Percentiles rank a stretch among this genome's conserved stretches.
Evolutionary conservation across 2,797 vertebrate genomes (phyloP).

Genomic region (Acanthurus tractus): DNA sequence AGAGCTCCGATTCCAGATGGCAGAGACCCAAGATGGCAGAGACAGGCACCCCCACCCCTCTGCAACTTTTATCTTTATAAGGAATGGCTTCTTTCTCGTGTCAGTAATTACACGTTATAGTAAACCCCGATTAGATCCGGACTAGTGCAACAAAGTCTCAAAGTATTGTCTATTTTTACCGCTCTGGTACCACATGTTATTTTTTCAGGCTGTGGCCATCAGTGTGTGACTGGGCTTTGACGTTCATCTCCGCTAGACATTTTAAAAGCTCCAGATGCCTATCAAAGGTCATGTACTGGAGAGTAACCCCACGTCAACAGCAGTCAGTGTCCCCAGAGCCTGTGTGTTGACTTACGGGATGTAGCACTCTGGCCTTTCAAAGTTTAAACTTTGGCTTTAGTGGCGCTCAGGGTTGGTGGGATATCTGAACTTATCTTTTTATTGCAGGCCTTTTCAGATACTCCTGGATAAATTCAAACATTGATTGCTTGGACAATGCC

Average conservation of each 20-base stretch:
- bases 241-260: conserved; percentile 59
- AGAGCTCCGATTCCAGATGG: conserved; percentile 72
- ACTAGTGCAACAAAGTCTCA: conserved; percentile 41
- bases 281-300: conserved; percentile 74
- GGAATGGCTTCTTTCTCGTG: conserved; percentile 58
- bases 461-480: conserved; percentile 27
- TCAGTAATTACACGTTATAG: conserved; percentile 53
- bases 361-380: conserved; percentile 62
- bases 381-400: conserved; percentile 60
- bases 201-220: conserved; percentile 50
- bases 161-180: conserved; percentile 69
- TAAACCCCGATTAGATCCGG: conserved; percentile 40
- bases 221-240: conserved; percentile 46
- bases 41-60: conserved; percentile 48
- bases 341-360: conserved; percentile 68
- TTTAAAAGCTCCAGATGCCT: conserved; percentile 78
- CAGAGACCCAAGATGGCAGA: conserved; percentile 71
- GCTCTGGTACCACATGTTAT: conserved; percentile 48
- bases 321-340: conserved; percentile 63
- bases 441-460: conserved; percentile 32
- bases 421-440: conserved; percentile 44
- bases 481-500: conserved; percentile 12
- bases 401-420: conserved; percentile 20
- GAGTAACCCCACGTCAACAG: conserved; percentile 65
- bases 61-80: conserved; percentile 73